Base-by-base conservation (phyloP, 2,113 vertebrate genomes). In the Cryptomyrus ogoouensis region DNA sequence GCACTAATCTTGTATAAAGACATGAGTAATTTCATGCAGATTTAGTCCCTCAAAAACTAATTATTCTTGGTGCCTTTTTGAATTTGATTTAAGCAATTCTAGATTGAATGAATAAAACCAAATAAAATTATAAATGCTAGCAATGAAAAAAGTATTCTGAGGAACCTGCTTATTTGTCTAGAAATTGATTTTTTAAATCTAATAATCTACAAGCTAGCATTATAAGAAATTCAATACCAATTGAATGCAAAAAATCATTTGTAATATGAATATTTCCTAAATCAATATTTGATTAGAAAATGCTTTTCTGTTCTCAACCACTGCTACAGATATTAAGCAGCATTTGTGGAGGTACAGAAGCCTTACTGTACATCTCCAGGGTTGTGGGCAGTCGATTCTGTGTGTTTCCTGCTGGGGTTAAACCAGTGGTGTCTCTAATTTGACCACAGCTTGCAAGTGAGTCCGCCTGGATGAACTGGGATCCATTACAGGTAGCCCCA, bases 1-100 rank as follows among this genome's bases (percentile, higher is more conserved):
- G 58, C 88, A 90, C n/a, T 58, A 53, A 44, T 88, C n/a, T 83
- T 88, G 44, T 58, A 83, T 74, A 35, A 77, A 74, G 62, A 87
- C 74, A 13, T 35, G 4, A 10, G 47, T 49, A 80, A 89, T 77
- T 74, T 89, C 47, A 46, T 89, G 77, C 17, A 56, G 89, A 44
- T 58, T 84, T 84, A 21, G 21, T 44, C 74, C 77, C 6, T 42
- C 12, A 52, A 87, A 90, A 70, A 15, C 24, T 47, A 24, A 90
- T 90, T n/a, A 10, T 50, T 42, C 31, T n/a, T n/a, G 15, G 42
- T 47, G 49, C 24, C 50, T n/a, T 49, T 80, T 42, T 80, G 21
- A 85, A 85, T 85, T 49, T 44, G 21, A 84, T 47, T 85, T 47
- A 85, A 19, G 74, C 35, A 39, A 42, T 80, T 77, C 42, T 47